phyloP scores from a whole-genome alignment of 2,888 invertebrate genomes.

The Pyrrhosoma nymphula region DNA sequence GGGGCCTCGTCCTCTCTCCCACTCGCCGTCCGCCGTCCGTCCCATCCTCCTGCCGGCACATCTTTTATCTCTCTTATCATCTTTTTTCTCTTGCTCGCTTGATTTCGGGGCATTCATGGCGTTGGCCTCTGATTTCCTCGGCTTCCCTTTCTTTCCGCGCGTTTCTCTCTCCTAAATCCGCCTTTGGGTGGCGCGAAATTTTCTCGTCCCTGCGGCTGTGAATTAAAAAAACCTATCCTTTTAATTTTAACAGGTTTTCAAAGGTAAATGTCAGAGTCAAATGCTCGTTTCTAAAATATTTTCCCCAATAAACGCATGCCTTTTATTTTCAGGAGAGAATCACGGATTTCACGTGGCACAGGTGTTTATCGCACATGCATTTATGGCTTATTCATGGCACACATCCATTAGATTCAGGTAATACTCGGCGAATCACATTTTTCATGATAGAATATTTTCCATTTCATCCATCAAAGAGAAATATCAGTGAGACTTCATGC shows the following conservation, averaged over 20 bases:
- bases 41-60: conserved; percentile 5
- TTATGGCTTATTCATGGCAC: too few relatives aligned
- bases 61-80: conserved; percentile 48
- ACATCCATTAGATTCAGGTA: too few relatives aligned
- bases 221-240: neutral
- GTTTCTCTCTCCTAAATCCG: neutral
- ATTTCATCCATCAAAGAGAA: too few relatives aligned
- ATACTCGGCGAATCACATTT: too few relatives aligned
- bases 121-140: conserved; percentile 9
- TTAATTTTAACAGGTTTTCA: neutral
- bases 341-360: too few relatives aligned
- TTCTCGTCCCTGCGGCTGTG: neutral
- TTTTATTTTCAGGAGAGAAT: too few relatives aligned
- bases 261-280: too few relatives aligned
- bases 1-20: conserved; percentile 43
- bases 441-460: too few relatives aligned
- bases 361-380: too few relatives aligned
- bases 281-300: too few relatives aligned
- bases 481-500: too few relatives aligned
- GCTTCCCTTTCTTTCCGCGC: neutral
- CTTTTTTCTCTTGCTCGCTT: neutral
- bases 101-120: conserved; percentile 12
- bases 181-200: neutral
- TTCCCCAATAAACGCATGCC: too few relatives aligned
- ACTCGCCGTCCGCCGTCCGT: neutral